Base-by-base conservation (phyloP, 2,113 vertebrate genomes). In the Gobius niger region DNA sequence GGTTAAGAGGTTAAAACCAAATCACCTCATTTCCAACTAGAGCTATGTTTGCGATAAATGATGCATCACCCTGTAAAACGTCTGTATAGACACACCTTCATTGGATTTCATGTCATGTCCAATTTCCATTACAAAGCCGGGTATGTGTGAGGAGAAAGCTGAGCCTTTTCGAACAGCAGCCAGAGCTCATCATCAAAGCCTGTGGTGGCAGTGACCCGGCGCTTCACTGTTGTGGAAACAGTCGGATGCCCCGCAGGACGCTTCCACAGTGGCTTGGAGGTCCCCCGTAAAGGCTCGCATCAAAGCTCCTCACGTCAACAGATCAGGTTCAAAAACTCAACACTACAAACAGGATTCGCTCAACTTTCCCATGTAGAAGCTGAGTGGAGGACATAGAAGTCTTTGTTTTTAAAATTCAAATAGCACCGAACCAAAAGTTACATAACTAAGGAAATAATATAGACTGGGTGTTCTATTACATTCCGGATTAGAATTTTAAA, bases 301-400 rank as follows among this genome's bases (percentile, higher is more conserved):
- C 87, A 89, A 90, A 91, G 81, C 78, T 16, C 16, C 46, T 3
- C 10, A 77, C 85, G 85, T 88, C 85, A 89, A 80, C 81, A 73
- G 74, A 68, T 67, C 44, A 11, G 42, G 44, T 72, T 85, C 53
- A 84, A 79, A 82, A 85, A 82, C 87, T 85, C 78, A 82, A 83
- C 87, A 88, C 42, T 44, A 61, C 77, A 76, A 81, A 85, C 76
- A 84, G 41, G 69, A 75, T 77, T 77, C 75, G 68, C 76, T 88
- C 84, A 76, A 62, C 82, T 85, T 88, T 87, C 83, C 76, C 76
- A 82, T 15, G 24, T 34, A 4, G 24, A 34, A 34, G 24, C 24
- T 4, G 24, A 34, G 24, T 34, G 24, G 24, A 34, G 24, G 24
- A 34, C 24, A 34, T 34, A 34, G 5, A 34, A 34, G 24, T 34